A percentile compares a stretch with the other conserved stretches of the same genome.
phyloP scores from a whole-genome alignment of 2,113 vertebrate species.

The Saccopteryx bilineata region DNA sequence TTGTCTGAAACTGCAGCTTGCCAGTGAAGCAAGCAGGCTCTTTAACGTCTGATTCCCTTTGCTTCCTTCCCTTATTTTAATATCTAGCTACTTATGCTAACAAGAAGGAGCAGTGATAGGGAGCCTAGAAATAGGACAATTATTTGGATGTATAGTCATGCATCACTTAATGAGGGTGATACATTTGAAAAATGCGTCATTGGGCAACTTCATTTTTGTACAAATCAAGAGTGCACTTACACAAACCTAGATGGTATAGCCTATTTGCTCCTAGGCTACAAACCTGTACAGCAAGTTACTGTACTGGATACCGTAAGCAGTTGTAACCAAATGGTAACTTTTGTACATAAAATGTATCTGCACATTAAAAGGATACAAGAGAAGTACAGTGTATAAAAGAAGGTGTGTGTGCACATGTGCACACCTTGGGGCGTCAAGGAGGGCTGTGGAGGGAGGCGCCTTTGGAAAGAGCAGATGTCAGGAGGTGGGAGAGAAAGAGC shows the following conservation, averaged over 20 bases:
- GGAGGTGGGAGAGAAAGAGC: neutral
- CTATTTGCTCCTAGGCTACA: neutral
- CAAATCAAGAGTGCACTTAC: neutral
- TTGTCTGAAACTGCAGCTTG: too few species aligned
- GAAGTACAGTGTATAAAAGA: neutral
- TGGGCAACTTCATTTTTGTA: neutral
- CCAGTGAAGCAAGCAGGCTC: too few species aligned
- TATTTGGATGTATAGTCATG: neutral
- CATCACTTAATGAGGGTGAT: neutral
- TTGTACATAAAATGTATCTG: neutral
- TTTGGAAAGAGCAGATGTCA: neutral
- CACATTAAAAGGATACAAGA: neutral
- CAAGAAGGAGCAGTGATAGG: neutral
- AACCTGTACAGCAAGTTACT: neutral
- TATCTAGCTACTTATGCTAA: too few species aligned
- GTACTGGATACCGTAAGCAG: neutral
- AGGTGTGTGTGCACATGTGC: neutral
- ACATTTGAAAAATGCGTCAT: neutral
- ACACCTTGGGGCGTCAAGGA: neutral
- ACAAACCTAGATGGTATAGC: neutral
- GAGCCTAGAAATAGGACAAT: neutral
- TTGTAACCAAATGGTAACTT: neutral
- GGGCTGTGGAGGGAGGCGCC: neutral
- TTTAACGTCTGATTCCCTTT: too few species aligned
- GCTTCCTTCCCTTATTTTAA: too few species aligned